A percentile compares a stretch with the other conserved stretches of the same genome.
Evolutionary conservation across 2,888 invertebrate genomes (phyloP).

Genomic region (Noctuana brunneofusca): DNA sequence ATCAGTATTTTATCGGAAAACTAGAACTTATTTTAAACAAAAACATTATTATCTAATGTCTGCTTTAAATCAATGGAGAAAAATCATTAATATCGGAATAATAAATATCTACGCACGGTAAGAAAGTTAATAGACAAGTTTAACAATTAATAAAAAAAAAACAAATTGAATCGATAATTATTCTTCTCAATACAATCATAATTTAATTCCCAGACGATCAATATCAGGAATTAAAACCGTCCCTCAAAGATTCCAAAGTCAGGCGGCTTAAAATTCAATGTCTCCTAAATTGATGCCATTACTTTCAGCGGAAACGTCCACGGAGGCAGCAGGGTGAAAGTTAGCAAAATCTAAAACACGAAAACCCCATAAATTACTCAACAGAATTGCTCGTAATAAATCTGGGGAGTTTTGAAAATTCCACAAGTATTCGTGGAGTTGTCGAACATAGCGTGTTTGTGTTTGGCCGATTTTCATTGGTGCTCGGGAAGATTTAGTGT

Average conservation of each 20-base stretch:
- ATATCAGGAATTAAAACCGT: slow-evolving; percentile 11
- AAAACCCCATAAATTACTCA: slow-evolving; percentile 43
- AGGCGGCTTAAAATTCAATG: slow-evolving; percentile 29
- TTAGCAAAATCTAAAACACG: slow-evolving; percentile 38
- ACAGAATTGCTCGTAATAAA: slow-evolving; percentile 42
- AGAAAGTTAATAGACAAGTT: too few relatives aligned
- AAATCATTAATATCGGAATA: too few relatives aligned
- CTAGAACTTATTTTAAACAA: too few relatives aligned
- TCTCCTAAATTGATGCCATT: slow-evolving; percentile 30
- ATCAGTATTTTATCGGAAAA: too few relatives aligned
- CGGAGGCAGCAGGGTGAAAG: slow-evolving; percentile 12
- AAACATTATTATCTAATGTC: too few relatives aligned
- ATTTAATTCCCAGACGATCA: background rate
- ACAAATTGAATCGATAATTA: too few relatives aligned
- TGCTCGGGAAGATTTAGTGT: slow-evolving; percentile 37
- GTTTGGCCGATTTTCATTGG: slow-evolving; percentile 41
- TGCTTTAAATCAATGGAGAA: too few relatives aligned
- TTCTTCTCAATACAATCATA: background rate
- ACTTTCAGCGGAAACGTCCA: slow-evolving; percentile 18
- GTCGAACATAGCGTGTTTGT: slow-evolving; percentile 42
- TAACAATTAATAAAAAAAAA: too few relatives aligned
- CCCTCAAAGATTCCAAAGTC: slow-evolving; percentile 12
- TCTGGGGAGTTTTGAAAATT: slow-evolving; percentile 43
- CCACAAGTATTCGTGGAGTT: slow-evolving; percentile 37
- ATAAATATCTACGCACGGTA: too few relatives aligned